Base-by-base conservation (phyloP, 2,888 invertebrate species). In the Lepidonotus clava region DNA sequence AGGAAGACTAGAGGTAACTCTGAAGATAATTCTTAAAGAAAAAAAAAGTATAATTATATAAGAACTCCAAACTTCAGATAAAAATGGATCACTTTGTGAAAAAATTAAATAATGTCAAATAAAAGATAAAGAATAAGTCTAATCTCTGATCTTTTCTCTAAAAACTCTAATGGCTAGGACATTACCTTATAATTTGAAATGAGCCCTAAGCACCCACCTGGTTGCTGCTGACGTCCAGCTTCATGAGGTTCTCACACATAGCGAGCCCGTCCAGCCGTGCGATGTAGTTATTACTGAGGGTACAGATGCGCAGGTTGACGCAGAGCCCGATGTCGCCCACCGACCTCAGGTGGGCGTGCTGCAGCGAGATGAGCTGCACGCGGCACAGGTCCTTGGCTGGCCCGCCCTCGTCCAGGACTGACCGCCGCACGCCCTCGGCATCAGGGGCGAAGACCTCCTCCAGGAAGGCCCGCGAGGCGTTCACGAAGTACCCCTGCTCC, bases 141-240 rank as follows among this genome's bases (percentile, higher is more conserved):
- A n/a, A n/a, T n/a, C n/a, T n/a, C n/a, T n/a, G n/a, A n/a, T n/a
- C n/a, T n/a, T n/a, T n/a, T n/a, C n/a, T n/a, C n/a, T n/a, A n/a
- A n/a, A n/a, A n/a, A n/a, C n/a, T n/a, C n/a, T n/a, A n/a, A n/a
- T n/a, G n/a, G n/a, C n/a, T n/a, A n/a, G n/a, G n/a, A n/a, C n/a
- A n/a, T n/a, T n/a, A n/a, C n/a, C n/a, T n/a, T n/a, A n/a, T n/a
- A n/a, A n/a, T n/a, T n/a, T n/a, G n/a, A n/a, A n/a, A n/a, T n/a
- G n/a, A n/a, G n/a, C n/a, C n/a, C n/a, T n/a, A n/a, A n/a, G 14
- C 21, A 53, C 86, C 86, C 89, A 93, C 93, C 92, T 93, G 92
- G 87, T 93, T 93, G 34, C 91, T 89, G 88, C 92, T 92, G 21
- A 94, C 88, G 90, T 94, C 94, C n/a, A 94, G 89, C 87, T 92